These are phyloP conservation scores for Tachina grossa DNA, from an alignment of 2,888 invertebrate species.

Conservation along the genomic window DNA sequence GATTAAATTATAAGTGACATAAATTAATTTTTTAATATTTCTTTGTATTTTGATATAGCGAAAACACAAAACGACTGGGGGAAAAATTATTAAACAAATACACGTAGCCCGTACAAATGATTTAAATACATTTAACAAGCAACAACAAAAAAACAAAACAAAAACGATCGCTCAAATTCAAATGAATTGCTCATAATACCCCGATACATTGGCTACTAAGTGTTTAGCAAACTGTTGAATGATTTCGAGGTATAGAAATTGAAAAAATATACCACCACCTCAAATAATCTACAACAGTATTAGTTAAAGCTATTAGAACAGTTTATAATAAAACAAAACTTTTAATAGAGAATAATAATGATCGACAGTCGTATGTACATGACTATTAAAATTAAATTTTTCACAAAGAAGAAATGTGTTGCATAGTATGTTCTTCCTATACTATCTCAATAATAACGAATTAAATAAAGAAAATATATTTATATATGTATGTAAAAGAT, in stretches of 20 bases:
- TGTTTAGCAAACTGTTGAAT: constrained; percentile 62
- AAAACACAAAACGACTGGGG: constrained; percentile 12
- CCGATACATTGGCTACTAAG: constrained; percentile 66
- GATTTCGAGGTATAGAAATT: constrained; percentile 44
- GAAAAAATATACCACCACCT: constrained; percentile 32
- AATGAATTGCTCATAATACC: constrained; percentile 65
- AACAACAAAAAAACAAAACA: constrained; percentile 32
- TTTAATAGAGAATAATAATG: constrained; percentile 2
- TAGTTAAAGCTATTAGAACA: constrained; percentile 4
- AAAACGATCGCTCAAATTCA: constrained; percentile 60
- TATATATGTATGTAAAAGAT: no score
- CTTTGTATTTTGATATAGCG: no score
- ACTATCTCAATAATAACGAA: no score
- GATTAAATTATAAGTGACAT: constrained; percentile 23
- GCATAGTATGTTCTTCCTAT: no score
- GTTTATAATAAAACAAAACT: constrained; percentile 1
- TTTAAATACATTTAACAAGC: constrained; percentile 32
- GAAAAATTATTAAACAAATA: constrained; percentile 39
- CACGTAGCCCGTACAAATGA: constrained; percentile 42
- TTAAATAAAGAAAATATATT: no score
- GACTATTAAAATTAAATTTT: no score
- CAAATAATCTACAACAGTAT: constrained; percentile 30
- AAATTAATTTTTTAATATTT: constrained; percentile 34
- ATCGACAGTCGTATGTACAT: no score
- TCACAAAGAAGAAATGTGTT: no score